These are phyloP conservation scores for Phataginus tricuspis DNA, from an alignment of 2,797 vertebrate species.

Conservation along the genomic window DNA sequence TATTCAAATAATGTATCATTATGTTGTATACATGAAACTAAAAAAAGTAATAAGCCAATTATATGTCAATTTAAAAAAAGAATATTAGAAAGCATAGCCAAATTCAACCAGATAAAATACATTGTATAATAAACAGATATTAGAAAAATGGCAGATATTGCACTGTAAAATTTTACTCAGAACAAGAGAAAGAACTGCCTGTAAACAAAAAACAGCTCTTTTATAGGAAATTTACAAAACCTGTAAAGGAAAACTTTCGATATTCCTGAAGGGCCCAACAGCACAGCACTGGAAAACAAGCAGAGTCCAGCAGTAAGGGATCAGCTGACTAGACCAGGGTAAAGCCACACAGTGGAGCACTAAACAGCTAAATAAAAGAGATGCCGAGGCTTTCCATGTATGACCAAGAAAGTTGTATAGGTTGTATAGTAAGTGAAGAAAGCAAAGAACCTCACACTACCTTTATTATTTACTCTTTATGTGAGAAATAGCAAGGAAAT, in stretches of 20 bases:
- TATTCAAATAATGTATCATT: neutral
- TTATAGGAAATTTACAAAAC: neutral
- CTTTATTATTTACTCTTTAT: neutral
- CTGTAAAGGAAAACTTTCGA: neutral
- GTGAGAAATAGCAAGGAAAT: neutral
- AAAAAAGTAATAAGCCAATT: neutral
- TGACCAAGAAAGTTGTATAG: neutral
- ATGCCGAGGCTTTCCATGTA: neutral
- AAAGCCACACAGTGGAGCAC: neutral
- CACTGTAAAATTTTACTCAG: conserved; percentile 34
- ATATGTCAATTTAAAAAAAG: neutral
- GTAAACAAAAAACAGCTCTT: neutral
- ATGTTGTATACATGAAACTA: neutral
- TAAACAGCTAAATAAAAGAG: neutral
- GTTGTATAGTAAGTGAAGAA: neutral
- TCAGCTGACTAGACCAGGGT: neutral
- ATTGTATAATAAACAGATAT: neutral
- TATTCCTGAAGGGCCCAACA: neutral
- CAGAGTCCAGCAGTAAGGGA: neutral
- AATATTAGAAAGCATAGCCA: neutral
- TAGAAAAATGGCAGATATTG: conserved; percentile 36
- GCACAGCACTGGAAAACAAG: neutral
- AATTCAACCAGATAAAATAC: conserved; percentile 11
- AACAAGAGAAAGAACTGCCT: neutral
- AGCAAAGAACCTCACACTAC: neutral